These are phyloP conservation scores for Lysandra coridon DNA, from an alignment of 2,888 invertebrate species.

Conservation along the genomic window DNA sequence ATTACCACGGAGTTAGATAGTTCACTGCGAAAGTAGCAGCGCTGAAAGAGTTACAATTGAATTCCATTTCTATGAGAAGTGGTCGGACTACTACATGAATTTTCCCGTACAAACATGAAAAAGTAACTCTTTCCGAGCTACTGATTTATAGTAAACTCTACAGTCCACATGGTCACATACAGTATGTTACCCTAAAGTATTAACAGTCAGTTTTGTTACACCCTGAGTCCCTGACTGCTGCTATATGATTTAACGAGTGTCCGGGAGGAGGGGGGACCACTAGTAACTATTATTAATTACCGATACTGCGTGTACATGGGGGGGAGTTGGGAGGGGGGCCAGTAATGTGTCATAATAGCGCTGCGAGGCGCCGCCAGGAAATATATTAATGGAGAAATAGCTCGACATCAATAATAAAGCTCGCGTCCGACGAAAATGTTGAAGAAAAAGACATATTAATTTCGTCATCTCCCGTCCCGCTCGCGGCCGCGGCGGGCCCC, in stretches of 20 bases:
- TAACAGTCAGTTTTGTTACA: too few relatives aligned
- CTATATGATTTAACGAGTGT: background rate
- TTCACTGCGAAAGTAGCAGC: too few relatives aligned
- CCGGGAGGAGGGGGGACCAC: background rate
- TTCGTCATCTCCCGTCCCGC: constrained; percentile 54
- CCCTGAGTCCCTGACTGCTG: too few relatives aligned
- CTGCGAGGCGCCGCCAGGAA: constrained; percentile 42
- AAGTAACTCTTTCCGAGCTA: background rate
- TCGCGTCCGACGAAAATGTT: constrained; percentile 60
- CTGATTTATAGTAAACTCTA: background rate
- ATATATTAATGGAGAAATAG: constrained; percentile 59
- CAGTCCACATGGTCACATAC: too few relatives aligned
- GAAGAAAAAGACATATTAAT: constrained; percentile 79
- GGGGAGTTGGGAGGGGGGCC: background rate
- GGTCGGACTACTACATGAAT: background rate
- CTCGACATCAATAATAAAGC: constrained; percentile 70
- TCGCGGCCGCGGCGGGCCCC: constrained; percentile 43
- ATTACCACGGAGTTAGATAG: too few relatives aligned
- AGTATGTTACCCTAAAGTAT: too few relatives aligned
- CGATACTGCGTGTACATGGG: background rate
- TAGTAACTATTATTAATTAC: background rate
- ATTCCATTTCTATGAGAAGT: background rate
- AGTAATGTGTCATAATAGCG: constrained; percentile 23
- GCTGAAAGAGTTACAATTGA: too few relatives aligned
- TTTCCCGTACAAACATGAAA: background rate